Conservation (phyloP, 2,888 invertebrate species). For the Acanthococcus lagerstroemiae region DNA sequence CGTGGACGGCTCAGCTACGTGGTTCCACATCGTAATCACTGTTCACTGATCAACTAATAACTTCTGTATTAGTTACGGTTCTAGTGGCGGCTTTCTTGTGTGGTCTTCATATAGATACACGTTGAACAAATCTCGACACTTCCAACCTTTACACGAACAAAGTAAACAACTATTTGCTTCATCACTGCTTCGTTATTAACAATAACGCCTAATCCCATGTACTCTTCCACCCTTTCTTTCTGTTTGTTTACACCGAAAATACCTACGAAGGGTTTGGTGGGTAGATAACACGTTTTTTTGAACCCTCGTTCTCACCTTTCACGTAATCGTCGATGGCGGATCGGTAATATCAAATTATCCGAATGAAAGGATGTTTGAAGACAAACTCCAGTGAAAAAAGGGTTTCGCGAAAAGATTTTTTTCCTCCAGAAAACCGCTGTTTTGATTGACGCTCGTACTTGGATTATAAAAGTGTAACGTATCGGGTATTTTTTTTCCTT, state of each 20-base stretch:
- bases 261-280: too few relatives aligned
- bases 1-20: constrained; percentile 2
- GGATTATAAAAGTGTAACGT: not conserved
- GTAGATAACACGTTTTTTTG: too few relatives aligned
- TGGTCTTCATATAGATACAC: constrained; percentile 11
- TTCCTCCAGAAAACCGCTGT: not conserved
- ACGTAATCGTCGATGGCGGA: too few relatives aligned
- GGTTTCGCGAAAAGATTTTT: not conserved
- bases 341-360: not conserved
- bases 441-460: not conserved
- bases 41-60: constrained; percentile 30
- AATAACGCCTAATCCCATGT: constrained; percentile 6
- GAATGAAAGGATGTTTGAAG: not conserved
- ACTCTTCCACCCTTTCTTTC: not conserved
- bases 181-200: constrained; percentile 29
- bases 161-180: constrained; percentile 30
- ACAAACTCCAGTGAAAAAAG: not conserved
- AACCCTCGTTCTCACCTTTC: not conserved
- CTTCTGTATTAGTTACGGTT: constrained; percentile 29
- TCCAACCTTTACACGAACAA: constrained; percentile 28
- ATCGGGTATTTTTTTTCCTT: not conserved
- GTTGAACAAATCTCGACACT: constrained; percentile 24
- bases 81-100: constrained; percentile 26
- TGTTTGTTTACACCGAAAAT: not conserved
- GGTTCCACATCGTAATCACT: constrained; percentile 26